These are phyloP conservation scores for Atlantisia rogersi DNA, from an alignment of 2,113 vertebrate genomes.

Conservation along the genomic window DNA sequence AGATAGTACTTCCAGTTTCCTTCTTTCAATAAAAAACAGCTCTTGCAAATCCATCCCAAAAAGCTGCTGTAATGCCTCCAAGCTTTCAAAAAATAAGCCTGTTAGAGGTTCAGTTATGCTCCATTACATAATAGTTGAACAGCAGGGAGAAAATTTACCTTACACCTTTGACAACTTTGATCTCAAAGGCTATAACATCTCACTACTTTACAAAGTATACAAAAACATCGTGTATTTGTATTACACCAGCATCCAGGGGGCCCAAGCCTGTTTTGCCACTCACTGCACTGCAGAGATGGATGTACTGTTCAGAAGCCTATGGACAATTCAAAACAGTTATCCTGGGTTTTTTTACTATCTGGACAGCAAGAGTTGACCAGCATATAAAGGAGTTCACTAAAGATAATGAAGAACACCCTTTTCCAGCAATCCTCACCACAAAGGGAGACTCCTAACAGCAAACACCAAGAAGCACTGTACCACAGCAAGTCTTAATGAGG, in stretches of 20 bases:
- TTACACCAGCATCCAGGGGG: background rate
- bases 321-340: background rate
- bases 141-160: background rate
- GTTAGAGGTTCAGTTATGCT: background rate
- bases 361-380: background rate
- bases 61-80: background rate
- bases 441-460: background rate
- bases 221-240: background rate
- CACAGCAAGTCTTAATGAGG: background rate
- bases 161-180: background rate
- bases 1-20: background rate
- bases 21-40: background rate
- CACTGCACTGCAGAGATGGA: accelerated
- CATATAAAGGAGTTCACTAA: background rate
- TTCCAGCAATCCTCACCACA: background rate
- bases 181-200: background rate
- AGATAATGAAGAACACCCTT: background rate
- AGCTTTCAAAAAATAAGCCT: background rate
- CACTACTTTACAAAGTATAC: background rate
- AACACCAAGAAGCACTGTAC: background rate
- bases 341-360: background rate
- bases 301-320: background rate
- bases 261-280: background rate
- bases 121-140: background rate
- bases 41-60: background rate